phyloP scores from a whole-genome alignment of 1,140 invertebrate genomes.

The Papilio helenus region DNA sequence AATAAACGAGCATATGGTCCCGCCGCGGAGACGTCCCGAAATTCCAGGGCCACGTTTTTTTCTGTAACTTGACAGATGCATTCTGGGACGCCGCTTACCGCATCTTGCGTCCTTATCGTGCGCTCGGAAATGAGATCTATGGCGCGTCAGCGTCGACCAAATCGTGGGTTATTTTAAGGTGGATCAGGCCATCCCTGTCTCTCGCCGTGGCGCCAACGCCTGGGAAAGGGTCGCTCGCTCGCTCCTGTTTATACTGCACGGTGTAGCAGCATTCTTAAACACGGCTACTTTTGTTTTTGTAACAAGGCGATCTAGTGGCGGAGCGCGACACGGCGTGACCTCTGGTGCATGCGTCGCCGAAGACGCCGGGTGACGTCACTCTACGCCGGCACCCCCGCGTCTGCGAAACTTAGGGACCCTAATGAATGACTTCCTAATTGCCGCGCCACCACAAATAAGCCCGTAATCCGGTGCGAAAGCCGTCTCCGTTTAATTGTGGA shows the following conservation, averaged over 20 bases:
- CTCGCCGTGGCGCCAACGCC: conserved; percentile 70
- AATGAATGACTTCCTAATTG: conserved; percentile 83
- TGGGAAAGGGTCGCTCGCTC: conserved; percentile 55
- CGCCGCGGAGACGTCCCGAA: conserved; percentile 74
- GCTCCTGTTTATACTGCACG: conserved; percentile 72
- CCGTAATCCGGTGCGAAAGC: conserved; percentile 73
- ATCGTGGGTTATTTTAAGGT: conserved; percentile 78
- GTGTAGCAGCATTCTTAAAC: conserved; percentile 63
- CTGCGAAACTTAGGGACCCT: conserved; percentile 82
- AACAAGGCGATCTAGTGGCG: conserved; percentile 43
- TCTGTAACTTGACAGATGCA: conserved; percentile 80
- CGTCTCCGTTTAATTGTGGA: conserved; percentile 66
- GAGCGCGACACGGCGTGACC: conserved; percentile 51
- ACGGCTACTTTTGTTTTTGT: conserved; percentile 65
- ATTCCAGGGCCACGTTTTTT: conserved; percentile 79
- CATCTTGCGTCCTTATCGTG: conserved; percentile 78
- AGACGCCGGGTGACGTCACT: conserved; percentile 72
- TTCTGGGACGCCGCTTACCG: conserved; percentile 77
- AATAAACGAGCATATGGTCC: conserved; percentile 75
- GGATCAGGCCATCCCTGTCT: conserved; percentile 65
- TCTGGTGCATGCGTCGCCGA: conserved; percentile 54
- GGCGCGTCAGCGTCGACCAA: conserved; percentile 68
- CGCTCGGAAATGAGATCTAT: conserved; percentile 70
- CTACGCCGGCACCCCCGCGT: conserved; percentile 77
- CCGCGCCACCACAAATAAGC: conserved; percentile 78